Conservation (phyloP, 1,140 invertebrate species). For the Sipha flava region DNA sequence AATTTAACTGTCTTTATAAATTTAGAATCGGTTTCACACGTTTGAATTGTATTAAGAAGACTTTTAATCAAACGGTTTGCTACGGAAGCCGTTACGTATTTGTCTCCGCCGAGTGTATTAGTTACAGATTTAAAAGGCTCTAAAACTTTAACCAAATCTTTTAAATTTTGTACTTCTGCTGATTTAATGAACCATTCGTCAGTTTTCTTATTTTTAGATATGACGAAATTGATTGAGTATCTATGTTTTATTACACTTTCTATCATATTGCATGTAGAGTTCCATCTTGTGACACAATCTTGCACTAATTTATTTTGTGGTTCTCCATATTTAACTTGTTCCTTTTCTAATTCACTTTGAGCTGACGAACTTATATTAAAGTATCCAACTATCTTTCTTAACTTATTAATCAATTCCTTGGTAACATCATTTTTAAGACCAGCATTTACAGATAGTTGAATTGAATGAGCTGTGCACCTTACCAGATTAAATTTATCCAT, state of each 20-base stretch:
- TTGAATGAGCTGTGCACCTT: not conserved
- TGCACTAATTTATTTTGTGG: slow-evolving; percentile 39
- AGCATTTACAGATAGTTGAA: not conserved
- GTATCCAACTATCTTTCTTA: not conserved
- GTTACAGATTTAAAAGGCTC: not conserved
- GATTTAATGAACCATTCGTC: not conserved
- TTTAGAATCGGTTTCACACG: not conserved
- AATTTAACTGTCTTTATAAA: not conserved
- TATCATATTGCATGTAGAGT: slow-evolving; percentile 43
- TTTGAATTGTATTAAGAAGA: not conserved
- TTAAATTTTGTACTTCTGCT: not conserved
- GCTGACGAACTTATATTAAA: not conserved
- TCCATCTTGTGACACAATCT: slow-evolving; percentile 42
- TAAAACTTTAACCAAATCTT: not conserved
- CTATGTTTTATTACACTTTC: slow-evolving; percentile 40
- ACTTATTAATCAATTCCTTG: not conserved
- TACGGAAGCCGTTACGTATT: not conserved
- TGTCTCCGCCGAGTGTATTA: not conserved
- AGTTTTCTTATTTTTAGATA: not conserved
- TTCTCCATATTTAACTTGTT: slow-evolving; percentile 20
- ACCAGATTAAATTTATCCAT: not conserved
- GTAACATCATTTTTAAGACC: not conserved
- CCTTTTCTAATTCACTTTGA: not conserved
- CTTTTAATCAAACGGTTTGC: not conserved
- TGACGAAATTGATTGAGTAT: not conserved